Conservation (phyloP, 2,113 vertebrate genomes). For the Ochotona curzoniae region DNA sequence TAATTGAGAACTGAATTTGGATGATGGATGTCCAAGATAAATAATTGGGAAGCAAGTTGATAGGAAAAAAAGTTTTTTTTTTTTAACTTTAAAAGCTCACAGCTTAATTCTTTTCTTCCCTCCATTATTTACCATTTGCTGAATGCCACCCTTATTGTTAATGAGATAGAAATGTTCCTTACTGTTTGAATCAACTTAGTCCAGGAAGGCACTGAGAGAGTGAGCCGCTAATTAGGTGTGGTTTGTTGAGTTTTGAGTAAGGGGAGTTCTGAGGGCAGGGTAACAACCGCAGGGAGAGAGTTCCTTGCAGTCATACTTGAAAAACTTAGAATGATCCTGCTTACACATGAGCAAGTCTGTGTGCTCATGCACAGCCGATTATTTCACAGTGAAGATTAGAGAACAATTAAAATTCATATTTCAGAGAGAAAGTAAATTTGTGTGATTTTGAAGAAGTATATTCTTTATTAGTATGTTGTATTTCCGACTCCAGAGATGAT, state of each 20-base stretch:
- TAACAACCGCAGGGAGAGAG: conserved; percentile 19
- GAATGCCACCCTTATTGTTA: not conserved
- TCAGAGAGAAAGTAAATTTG: conserved; percentile 8
- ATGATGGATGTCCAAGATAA: not conserved
- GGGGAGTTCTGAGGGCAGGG: not conserved
- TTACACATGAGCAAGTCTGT: not conserved
- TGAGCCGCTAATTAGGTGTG: conserved; percentile 15
- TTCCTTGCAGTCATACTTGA: not conserved
- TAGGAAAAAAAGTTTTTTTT: not conserved
- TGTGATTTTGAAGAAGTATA: conserved; percentile 30
- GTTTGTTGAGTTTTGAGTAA: conserved; percentile 42
- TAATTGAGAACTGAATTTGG: not conserved
- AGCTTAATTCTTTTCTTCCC: conserved; percentile 4
- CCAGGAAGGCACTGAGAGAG: not conserved
- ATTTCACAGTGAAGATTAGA: not conserved
- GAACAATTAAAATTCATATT: not conserved
- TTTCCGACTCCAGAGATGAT: not conserved
- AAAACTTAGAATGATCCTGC: conserved; percentile 31
- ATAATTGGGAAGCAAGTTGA: conserved; percentile 12
- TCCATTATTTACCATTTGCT: conserved; percentile 28
- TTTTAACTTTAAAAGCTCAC: conserved; percentile 20
- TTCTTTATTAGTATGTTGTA: conserved; percentile 4
- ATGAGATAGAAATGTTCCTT: conserved; percentile 10
- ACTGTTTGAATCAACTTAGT: conserved; percentile 25
- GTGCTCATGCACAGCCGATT: not conserved